Conservation (phyloP, 2,113 vertebrate genomes). For the Baryphthengus martii region DNA sequence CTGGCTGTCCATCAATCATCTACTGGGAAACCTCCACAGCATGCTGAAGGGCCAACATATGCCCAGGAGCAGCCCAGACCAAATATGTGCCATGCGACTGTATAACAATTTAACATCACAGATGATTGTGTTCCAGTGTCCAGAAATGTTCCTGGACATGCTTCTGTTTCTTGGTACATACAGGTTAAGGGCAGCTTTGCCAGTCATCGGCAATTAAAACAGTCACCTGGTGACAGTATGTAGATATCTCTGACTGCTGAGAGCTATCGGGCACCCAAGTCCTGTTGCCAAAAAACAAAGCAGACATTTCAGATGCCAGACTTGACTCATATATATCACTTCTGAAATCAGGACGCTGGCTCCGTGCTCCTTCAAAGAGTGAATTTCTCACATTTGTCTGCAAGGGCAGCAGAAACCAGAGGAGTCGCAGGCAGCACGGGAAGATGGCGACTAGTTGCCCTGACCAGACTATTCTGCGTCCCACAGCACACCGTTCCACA, state of each 20-base stretch:
- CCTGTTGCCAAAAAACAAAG: not conserved
- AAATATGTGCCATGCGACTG: not conserved
- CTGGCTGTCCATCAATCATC: not conserved
- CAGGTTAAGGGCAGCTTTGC: not conserved
- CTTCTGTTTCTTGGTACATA: not conserved
- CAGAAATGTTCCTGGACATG: not conserved
- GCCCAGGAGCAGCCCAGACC: not conserved
- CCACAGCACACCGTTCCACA: not conserved
- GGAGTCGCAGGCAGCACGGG: accelerated
- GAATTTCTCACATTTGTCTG: not conserved
- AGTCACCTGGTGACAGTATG: not conserved
- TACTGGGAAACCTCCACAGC: not conserved
- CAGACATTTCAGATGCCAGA: not conserved
- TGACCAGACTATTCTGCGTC: accelerated
- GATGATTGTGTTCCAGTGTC: accelerated
- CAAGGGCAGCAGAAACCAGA: not conserved
- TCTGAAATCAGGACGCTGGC: not conserved
- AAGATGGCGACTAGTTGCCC: not conserved
- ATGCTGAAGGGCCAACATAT: not conserved
- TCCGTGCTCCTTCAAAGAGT: not conserved
- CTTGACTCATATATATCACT: not conserved
- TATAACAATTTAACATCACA: not conserved
- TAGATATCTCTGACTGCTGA: not conserved
- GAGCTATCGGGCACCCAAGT: not conserved
- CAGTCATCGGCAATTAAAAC: not conserved